Percentiles rank a stretch among this genome's conserved stretches.
phyloP scores from a whole-genome alignment of 2,888 invertebrate species.

The Cotesia congregata region DNA sequence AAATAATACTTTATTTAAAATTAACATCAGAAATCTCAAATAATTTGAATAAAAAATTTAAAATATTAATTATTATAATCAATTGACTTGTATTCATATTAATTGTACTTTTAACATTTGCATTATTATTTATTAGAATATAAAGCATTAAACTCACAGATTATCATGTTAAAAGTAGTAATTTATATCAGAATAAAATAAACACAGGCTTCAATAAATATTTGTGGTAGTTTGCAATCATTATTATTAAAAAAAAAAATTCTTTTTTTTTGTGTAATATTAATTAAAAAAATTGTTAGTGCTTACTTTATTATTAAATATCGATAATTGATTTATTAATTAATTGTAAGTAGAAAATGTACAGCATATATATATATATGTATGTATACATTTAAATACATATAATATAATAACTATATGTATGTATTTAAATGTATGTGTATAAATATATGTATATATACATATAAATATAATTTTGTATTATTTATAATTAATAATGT shows the following conservation, averaged over 20 bases:
- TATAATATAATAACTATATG: conserved; percentile 46
- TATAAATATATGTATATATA: conserved; percentile 40
- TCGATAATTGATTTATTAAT: conserved; percentile 17
- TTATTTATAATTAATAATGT: conserved; percentile 62
- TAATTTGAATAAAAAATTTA: not conserved
- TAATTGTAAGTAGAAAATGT: conserved; percentile 57
- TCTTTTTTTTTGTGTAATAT: not conserved
- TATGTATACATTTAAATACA: conserved; percentile 47
- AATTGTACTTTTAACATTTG: not conserved
- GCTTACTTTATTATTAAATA: not conserved
- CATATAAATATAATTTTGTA: conserved; percentile 63
- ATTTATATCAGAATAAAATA: not conserved
- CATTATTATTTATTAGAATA: not conserved
- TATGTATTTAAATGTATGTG: conserved; percentile 59
- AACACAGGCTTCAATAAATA: not conserved
- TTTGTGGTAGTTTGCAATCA: not conserved
- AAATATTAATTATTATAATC: not conserved
- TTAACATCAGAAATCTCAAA: not conserved
- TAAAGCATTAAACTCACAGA: not conserved
- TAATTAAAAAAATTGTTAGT: not conserved
- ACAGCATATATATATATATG: too few species aligned
- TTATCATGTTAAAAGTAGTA: not conserved
- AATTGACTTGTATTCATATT: not conserved
- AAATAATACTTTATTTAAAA: not conserved
- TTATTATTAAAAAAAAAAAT: not conserved